Base-by-base conservation (phyloP, 2,113 vertebrate species). In the Asarcornis scutulata region DNA sequence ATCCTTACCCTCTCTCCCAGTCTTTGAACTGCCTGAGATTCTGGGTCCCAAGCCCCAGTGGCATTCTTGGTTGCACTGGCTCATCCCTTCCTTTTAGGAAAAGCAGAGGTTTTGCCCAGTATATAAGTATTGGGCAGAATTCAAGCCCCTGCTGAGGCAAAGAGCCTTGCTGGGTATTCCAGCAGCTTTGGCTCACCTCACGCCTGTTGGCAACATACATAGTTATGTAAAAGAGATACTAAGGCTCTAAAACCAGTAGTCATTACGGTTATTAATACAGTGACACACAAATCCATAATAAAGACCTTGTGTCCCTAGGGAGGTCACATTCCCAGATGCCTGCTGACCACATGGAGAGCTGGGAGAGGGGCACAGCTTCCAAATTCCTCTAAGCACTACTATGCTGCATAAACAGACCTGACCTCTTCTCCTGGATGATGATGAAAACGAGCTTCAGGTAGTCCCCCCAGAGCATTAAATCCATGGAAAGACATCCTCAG, bases 221-320 rank as follows among this genome's bases (percentile, higher is more conserved):
- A 36, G 60, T 93, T 94, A 88, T 2, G 6, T 93, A 96, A 93
- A 90, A 78, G 73, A 88, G 75, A 82, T 74, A n/a, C 68, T 79
- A 46, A 88, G 27, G 62, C 48, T 83, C 53, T 84, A 84, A 92
- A 87, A 88, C 92, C 75, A 82, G 83, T 91, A 34, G 92, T 96
- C 91, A 66, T 94, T 75, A 81, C 60, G 34, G 40, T 86, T 88
- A 88, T 40, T 80, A 90, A 90, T 89, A 82, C 36, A 53, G 42
- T 77, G 34, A 55, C 46, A 83, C 23, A 88, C 46, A 91, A 83
- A 89, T 77, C 78, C 32, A 52, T 29, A 72, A 50, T 13, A 42
- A 81, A 91, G 69, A 48, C 64, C 59, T 88, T 52, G 42, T 53
- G 38, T 67, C 83, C 46, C 73, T 32, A 42, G 36, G 64, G 68